Base-by-base conservation (phyloP, 2,797 vertebrate species). In the Apodemus agrarius region DNA sequence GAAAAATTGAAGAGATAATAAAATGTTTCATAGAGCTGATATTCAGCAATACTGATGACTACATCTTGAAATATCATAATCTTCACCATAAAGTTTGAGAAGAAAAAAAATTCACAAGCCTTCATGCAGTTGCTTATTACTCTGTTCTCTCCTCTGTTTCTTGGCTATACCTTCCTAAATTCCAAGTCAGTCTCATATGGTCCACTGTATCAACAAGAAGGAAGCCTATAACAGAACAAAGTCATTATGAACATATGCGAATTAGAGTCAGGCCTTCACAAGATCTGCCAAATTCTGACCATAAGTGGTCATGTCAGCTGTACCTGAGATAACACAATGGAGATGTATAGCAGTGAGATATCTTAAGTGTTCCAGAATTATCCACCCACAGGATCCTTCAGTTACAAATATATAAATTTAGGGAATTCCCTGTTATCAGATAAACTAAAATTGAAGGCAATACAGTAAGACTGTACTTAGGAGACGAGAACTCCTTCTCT, bases 361-460 rank as follows among this genome's bases (percentile, higher is more conserved):
- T 57, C 16, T 63, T 29, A 54, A 54, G 13, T 49, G 14, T 67
- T 22, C 78, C 43, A 82, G 16, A 78, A 54, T 65, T 13, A 89
- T 52, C 26, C 22, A 81, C 13, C 29, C 19, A 46, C 22, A 21
- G 19, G 0, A 49, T 13, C 31, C 16, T 57, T 87, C 34, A 84
- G 79, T 69, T 12, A n/a, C 5, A 8, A 84, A 63, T 75, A 34
- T 61, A 7, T 54, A 69, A 95, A 89, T 49, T 49, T 67, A 91
- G 21, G n/a, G 19, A 86, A 17, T 69, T 67, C 6, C 16, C 3
- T 17, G 24, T 81, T 52, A 63, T 34, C 3, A 13, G 24, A 54
- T 13, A 83, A 54, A 43, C 19, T 52, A 17, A 96, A 29, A 72
- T 61, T 67, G 80, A 89, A 87, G 81, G 59, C 21, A 91, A 72